Base-by-base conservation (phyloP, 2,888 invertebrate genomes). In the Hyalella azteca region DNA sequence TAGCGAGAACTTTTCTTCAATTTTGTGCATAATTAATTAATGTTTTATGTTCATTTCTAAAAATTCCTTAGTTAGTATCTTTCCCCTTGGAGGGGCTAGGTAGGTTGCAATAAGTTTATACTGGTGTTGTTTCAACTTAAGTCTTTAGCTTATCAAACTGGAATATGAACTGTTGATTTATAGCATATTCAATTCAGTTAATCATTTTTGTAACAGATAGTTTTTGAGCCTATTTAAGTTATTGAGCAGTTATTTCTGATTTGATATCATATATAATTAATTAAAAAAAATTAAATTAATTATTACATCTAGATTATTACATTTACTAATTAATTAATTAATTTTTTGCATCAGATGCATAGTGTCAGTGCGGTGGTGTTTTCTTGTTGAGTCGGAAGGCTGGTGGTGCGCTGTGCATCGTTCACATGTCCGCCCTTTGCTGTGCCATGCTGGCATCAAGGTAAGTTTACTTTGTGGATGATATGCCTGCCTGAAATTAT, bases 321-420 rank as follows among this genome's bases (percentile, higher is more conserved):
- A 13, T 29, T 59, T 9, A 15, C 22, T n/a, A 7, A 11, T 15
- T 59, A 9, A 45, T 45, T 45, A 11, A 45, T 45, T 9, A 45
- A 22, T 59, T 19, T 26, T 59, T 29, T 59, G n/a, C n/a, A 7
- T 7, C 73, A 81, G 81, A 48, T 80, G 80, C 79, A 49, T 83
- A 32, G 80, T 81, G 39, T 76, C 83, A 36, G 79, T 83, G 5
- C 73, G 81, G 45, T 83, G 83, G 83, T 80, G 80, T 19, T 79
- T 80, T 48, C 77, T 80, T 7, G 32, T 50, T 29, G 83, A 83
- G 29, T 79, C 81, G 26, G 83, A 83, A 36, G 48, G 81, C 9
- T 78, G 79, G 81, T 83, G 83, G 83, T 77, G 81, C 13, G 79
- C 80, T 41, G 80, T 83, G 19, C 83, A 83, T 41, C 75, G 81